phyloP scores from a whole-genome alignment of 2,888 invertebrate genomes.

The Eupithecia inturbata region DNA sequence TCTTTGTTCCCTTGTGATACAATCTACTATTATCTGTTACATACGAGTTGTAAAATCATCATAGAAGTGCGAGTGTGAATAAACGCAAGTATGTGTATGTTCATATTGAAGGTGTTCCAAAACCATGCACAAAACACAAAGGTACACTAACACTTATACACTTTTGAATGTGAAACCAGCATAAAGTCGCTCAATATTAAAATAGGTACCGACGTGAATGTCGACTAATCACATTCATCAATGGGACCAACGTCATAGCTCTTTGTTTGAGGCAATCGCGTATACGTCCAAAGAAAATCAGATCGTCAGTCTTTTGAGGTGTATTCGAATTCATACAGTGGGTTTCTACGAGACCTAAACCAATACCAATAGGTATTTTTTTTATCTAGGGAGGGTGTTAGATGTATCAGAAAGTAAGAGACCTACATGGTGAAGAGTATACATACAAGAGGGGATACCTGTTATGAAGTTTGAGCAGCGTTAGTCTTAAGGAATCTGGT shows the following conservation, averaged over 20 bases:
- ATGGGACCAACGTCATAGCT: conserved; percentile 50
- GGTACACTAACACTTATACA: conserved; percentile 31
- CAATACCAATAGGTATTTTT: neutral
- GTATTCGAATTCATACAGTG: neutral
- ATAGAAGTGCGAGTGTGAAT: neutral
- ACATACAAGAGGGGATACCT: too few species aligned
- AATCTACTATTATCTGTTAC: too few species aligned
- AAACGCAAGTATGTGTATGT: conserved; percentile 2
- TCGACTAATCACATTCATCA: conserved; percentile 54
- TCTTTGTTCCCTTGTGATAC: too few species aligned
- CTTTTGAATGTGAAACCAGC: conserved; percentile 34
- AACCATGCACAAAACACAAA: conserved; percentile 34
- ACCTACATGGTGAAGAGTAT: neutral
- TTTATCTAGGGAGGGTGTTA: neutral
- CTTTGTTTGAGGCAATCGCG: conserved; percentile 43
- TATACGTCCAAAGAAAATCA: neutral
- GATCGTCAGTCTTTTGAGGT: neutral
- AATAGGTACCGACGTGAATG: conserved; percentile 30
- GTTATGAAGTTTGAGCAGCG: too few species aligned
- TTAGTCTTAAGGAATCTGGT: too few species aligned
- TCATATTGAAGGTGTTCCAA: conserved; percentile 23
- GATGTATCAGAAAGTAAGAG: neutral
- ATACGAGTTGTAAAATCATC: neutral
- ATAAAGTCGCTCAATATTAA: conserved; percentile 32
- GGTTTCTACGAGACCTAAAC: neutral